These are phyloP conservation scores for Caenorhabditis zanzibari DNA, from an alignment of 2,888 invertebrate genomes.

Conservation along the genomic window DNA sequence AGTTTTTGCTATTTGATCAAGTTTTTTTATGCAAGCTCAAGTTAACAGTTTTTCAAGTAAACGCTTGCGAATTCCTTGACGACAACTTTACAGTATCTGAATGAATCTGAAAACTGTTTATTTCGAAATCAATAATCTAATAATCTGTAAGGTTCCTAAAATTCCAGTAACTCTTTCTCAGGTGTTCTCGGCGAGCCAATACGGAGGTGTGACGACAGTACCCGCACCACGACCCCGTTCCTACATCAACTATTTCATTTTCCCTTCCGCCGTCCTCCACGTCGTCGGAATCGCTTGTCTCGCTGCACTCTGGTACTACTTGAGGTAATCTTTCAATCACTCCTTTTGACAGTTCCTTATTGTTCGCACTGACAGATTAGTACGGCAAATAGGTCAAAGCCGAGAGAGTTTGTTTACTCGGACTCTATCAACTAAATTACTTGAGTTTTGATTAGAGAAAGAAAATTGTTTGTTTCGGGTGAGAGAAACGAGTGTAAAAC, in stretches of 20 bases:
- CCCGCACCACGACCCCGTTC: constrained; percentile 67
- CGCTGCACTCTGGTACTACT: constrained; percentile 84
- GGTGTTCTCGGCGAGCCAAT: constrained; percentile 83
- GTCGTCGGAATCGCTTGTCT: constrained; percentile 84
- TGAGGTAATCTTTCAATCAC: constrained; percentile 82
- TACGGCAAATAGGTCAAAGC: constrained; percentile 47
- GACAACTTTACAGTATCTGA: too few relatives aligned
- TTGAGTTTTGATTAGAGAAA: constrained; percentile 35
- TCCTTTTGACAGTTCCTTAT: constrained; percentile 53
- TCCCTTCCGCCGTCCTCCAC: constrained; percentile 84
- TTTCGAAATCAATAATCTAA: too few relatives aligned
- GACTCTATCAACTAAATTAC: constrained; percentile 36
- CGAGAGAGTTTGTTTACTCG: constrained; percentile 29
- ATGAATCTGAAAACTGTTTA: too few relatives aligned
- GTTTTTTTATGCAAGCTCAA: too few relatives aligned
- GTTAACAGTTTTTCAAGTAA: too few relatives aligned
- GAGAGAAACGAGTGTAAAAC: constrained; percentile 62
- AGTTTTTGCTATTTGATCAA: too few relatives aligned
- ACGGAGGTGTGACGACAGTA: constrained; percentile 77
- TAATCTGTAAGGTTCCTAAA: too few relatives aligned
- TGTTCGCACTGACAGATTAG: constrained; percentile 55
- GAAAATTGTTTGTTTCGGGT: constrained; percentile 45
- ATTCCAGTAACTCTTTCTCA: too few relatives aligned
- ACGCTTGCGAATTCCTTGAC: too few relatives aligned
- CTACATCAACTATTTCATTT: constrained; percentile 83